A percentile compares a stretch with the other conserved stretches of the same genome.
Evolutionary conservation across 2,113 vertebrate species (phyloP).

Genomic region (Vidua chalybeata): DNA sequence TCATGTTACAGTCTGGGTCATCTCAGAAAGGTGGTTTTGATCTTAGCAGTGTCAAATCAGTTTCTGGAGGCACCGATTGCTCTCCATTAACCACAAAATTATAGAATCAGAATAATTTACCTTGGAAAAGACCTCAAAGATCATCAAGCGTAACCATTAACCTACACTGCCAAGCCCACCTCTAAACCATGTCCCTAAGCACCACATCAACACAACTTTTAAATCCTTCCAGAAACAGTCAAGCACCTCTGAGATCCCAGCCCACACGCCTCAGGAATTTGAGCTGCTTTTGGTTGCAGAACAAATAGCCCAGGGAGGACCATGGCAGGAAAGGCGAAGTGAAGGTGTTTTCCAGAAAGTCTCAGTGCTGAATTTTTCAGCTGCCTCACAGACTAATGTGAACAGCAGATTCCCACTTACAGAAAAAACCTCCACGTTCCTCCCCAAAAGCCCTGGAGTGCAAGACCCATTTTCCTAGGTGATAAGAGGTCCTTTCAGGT

Average conservation of each 20-base stretch:
- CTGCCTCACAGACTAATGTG: not conserved
- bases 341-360: not conserved
- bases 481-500: not conserved
- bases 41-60: not conserved
- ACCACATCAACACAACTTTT: not conserved
- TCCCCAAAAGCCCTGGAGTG: not conserved
- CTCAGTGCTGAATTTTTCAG: not conserved
- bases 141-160: not conserved
- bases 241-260: not conserved
- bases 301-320: not conserved
- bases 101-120: not conserved
- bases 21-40: not conserved
- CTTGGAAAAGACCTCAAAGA: not conserved
- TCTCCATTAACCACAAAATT: not conserved
- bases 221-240: not conserved
- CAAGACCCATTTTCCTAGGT: not conserved
- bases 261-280: not conserved
- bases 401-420: not conserved
- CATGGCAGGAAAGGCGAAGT: not conserved
- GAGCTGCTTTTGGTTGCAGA: not conserved
- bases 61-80: not conserved
- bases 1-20: not conserved
- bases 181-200: not conserved
- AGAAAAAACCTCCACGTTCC: not conserved
- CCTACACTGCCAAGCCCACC: not conserved